Base-by-base conservation (phyloP, 1,140 invertebrate species). In the Phymorhynchus buccinoides region DNA sequence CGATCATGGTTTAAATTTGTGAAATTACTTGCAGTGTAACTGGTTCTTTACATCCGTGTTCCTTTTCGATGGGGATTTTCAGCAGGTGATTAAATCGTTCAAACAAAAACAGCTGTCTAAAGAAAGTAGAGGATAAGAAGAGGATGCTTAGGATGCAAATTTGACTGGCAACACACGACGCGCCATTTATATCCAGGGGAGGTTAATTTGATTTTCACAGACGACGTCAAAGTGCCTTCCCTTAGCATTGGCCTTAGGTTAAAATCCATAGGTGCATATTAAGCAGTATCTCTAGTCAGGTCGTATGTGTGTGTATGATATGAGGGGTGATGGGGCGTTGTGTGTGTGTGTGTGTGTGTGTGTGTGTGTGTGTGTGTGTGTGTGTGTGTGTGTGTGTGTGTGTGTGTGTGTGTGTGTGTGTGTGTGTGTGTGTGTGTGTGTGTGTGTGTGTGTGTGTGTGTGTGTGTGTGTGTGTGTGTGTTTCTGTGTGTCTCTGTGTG, bases 1-100 rank as follows among this genome's bases (percentile, higher is more conserved):
- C 27, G 68, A 89, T 86, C 89, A 84, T 77, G 9, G 68, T 52
- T 52, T 22, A 48, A 44, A 35, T n/a, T n/a, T n/a, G n/a, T n/a
- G n/a, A 35, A 9, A 18, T 16, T 32, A 35, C 42, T 1, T 22
- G 27, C 32, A 2, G 30, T 35, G 32, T 18, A 27, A 32, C 12
- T 37, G 16, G 35, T n/a, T n/a, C 6, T n/a, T 82, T 18, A 66
- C 35, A 56, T 14, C 27, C n/a, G 18, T 79, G 32, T 9, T 79
- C 39, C 39, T 22, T 79, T 14, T 41, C 12, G 42, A n/a, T 52
- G 32, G 12, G 32, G 14, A 27, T 39, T 66, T 18, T 71, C 22
- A 35, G 56, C 35, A n/a, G 42, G n/a, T 48, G n/a, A 27, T 52
- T 22, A 32, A 68, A 18, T 6, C 14, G 4, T 68, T 41, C 16